Evolutionary conservation across 1,140 invertebrate genomes (phyloP).

Genomic region (Formica selysi): DNA sequence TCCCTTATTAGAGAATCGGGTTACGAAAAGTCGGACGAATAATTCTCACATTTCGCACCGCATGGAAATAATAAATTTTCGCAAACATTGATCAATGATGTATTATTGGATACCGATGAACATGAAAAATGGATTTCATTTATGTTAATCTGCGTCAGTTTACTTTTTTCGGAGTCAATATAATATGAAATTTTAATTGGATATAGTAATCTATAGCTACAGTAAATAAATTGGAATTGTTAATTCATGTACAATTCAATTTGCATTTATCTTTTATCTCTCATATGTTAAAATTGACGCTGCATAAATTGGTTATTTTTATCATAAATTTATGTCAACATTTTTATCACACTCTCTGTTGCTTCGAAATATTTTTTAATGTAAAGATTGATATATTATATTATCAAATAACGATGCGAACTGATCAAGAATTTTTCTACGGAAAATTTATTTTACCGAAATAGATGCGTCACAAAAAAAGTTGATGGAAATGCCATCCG

Average conservation of each 20-base stretch:
- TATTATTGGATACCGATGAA: background rate
- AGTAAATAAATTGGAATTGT: slow-evolving; percentile 3
- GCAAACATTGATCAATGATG: background rate
- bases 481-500: too few species aligned
- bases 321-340: background rate
- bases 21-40: background rate
- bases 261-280: background rate
- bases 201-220: background rate
- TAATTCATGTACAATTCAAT: background rate
- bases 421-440: background rate
- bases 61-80: slow-evolving; percentile 14
- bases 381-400: background rate
- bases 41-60: slow-evolving; percentile 1
- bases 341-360: slow-evolving; percentile 7
- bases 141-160: background rate
- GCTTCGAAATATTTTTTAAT: background rate
- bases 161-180: background rate
- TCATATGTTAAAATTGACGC: background rate
- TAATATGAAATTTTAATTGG: slow-evolving; percentile 17
- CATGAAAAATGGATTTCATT: background rate
- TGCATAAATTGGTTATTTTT: background rate
- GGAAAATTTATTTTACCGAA: background rate
- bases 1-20: background rate
- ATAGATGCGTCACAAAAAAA: background rate
- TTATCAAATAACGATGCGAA: background rate